Base-by-base conservation (phyloP, 1,140 invertebrate species). In the Heliconius himera region DNA sequence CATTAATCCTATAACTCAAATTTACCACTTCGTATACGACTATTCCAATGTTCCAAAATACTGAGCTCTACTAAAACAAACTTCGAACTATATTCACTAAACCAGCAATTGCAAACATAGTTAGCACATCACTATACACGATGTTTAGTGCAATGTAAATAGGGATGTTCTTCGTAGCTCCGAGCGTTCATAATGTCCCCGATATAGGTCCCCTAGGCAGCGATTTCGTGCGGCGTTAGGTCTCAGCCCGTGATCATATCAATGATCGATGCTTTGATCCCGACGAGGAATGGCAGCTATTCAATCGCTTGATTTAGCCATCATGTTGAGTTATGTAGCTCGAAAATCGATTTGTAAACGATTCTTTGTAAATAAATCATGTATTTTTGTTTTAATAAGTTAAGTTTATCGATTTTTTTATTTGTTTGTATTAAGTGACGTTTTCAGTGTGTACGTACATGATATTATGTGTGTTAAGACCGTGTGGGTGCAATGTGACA, bases 241-340 rank as follows among this genome's bases (percentile, higher is more conserved):
- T 74, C 38, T 38, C 73, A 54, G 46, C 41, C 36, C 46, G 74
- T 70, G 74, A 66, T 76, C 74, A 76, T 54, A 74, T 33, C 74
- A 76, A 76, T 60, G 56, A 76, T 76, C 74, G 56, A 66, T 76
- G 56, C 60, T 76, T 66, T 66, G 74, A 76, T 76, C 56, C n/a
- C 51, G 51, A 66, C 74, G 51, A 36, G 20, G 29, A 56, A 56
- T 74, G 73, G 33, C 49, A 46, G 73, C 49, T 74, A 73, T 41
- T 74, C 73, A 54, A 74, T 36, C 73, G 51, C 49, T 74, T 36
- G 33, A 74, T 74, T 74, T 73, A 46, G n/a, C 33, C 72, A 66
- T 66, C 60, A 29, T 66, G 26, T 66, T 66, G 60, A 66, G 60
- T 66, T 29, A 66, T 66, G 60, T 66, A 66, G 60, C 60, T 6